phyloP scores from a whole-genome alignment of 2,797 vertebrate genomes.

The Salmo trutta region DNA sequence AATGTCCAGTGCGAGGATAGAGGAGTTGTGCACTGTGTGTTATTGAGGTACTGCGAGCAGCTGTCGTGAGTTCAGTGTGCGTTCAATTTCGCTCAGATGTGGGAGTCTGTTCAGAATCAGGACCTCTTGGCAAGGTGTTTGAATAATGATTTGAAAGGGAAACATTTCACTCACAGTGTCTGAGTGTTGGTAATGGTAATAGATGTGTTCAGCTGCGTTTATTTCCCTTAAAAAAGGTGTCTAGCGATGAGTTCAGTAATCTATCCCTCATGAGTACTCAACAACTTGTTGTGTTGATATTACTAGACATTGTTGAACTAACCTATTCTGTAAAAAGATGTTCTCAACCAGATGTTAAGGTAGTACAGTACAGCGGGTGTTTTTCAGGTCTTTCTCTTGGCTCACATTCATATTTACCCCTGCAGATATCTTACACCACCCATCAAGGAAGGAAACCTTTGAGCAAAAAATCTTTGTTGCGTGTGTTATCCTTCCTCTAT shows the following conservation, averaged over 20 bases:
- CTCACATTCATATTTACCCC: conserved; percentile 2
- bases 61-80: background rate
- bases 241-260: background rate
- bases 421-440: background rate
- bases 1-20: conserved; percentile 24
- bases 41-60: conserved; percentile 8
- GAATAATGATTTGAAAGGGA: background rate
- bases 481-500: background rate
- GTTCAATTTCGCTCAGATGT: background rate
- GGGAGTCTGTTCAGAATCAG: background rate
- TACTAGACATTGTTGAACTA: background rate
- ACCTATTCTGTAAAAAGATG: background rate
- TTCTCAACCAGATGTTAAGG: background rate
- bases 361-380: background rate
- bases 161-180: background rate
- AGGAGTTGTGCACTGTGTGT: conserved; percentile 6
- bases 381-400: background rate
- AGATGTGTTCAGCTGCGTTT: background rate
- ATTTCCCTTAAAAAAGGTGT: background rate
- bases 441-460: background rate
- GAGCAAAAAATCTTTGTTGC: background rate
- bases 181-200: background rate
- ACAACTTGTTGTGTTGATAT: background rate
- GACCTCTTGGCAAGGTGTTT: background rate
- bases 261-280: background rate